These are phyloP conservation scores for Anarrhichthys ocellatus DNA, from an alignment of 2,113 vertebrate species.

Conservation along the genomic window DNA sequence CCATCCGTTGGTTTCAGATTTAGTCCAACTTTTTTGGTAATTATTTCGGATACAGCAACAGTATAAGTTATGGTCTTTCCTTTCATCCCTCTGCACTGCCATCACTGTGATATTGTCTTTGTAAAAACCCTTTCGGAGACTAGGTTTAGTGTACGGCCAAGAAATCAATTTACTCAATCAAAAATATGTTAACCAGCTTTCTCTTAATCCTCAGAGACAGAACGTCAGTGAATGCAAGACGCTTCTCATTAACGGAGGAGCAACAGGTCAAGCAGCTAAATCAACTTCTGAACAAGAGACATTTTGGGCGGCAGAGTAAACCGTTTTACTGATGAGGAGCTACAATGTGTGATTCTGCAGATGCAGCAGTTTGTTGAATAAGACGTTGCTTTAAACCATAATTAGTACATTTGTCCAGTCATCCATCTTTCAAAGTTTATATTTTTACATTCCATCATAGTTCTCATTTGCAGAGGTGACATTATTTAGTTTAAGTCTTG, in stretches of 20 bases:
- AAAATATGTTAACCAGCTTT: background rate
- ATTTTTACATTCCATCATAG: background rate
- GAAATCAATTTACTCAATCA: background rate
- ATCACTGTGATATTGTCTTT: background rate
- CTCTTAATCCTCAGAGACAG: slow-evolving; percentile 4
- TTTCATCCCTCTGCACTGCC: background rate
- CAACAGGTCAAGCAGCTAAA: slow-evolving; percentile 3
- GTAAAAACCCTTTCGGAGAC: slow-evolving; percentile 2
- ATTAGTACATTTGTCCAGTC: background rate
- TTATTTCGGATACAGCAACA: background rate
- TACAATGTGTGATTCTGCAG: background rate
- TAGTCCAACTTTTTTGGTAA: background rate
- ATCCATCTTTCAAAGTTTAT: background rate
- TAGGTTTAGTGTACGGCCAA: background rate
- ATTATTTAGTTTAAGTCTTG: background rate
- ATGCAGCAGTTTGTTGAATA: background rate
- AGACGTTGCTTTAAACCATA: background rate
- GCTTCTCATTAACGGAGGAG: background rate
- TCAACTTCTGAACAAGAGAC: background rate
- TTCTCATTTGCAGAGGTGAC: background rate
- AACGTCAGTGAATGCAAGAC: background rate
- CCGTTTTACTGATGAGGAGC: background rate
- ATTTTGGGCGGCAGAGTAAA: background rate
- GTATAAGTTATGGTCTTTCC: background rate
- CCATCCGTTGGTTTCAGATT: background rate